phyloP scores from a whole-genome alignment of 2,797 vertebrate species.

The Potorous gilbertii region DNA sequence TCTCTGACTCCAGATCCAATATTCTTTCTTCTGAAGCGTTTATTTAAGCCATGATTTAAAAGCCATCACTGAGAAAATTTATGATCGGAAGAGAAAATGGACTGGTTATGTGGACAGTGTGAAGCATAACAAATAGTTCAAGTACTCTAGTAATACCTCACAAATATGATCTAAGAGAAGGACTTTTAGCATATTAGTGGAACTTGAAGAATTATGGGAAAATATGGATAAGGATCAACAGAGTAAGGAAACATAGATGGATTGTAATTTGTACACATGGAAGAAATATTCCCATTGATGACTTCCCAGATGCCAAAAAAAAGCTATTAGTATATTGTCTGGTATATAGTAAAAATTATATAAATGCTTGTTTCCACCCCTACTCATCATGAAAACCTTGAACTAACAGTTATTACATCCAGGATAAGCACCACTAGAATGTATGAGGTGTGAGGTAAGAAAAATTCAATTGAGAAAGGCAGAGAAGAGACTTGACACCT shows the following conservation, averaged over 20 bases:
- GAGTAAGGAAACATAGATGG: not conserved
- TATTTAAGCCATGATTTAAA: not conserved
- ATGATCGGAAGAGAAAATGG: not conserved
- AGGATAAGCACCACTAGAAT: not conserved
- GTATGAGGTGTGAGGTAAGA: not conserved
- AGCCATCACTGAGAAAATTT: not conserved
- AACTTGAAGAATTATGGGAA: not conserved
- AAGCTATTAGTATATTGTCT: not conserved
- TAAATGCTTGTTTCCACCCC: not conserved
- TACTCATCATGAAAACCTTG: not conserved
- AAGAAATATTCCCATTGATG: not conserved
- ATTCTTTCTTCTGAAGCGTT: not conserved
- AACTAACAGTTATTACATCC: not conserved
- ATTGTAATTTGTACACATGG: not conserved
- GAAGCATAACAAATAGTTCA: not conserved
- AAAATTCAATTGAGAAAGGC: not conserved
- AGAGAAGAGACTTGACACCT: not conserved
- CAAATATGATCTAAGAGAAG: not conserved
- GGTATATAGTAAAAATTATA: not conserved
- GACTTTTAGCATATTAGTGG: not conserved
- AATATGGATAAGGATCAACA: not conserved
- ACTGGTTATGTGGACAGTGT: not conserved
- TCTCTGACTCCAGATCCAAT: not conserved
- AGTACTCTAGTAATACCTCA: not conserved
- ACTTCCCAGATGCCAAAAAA: not conserved